A percentile compares a stretch with the other conserved stretches of the same genome.
These are phyloP conservation scores for Pyrrhia umbra DNA, from an alignment of 2,888 invertebrate species.

Conservation along the genomic window DNA sequence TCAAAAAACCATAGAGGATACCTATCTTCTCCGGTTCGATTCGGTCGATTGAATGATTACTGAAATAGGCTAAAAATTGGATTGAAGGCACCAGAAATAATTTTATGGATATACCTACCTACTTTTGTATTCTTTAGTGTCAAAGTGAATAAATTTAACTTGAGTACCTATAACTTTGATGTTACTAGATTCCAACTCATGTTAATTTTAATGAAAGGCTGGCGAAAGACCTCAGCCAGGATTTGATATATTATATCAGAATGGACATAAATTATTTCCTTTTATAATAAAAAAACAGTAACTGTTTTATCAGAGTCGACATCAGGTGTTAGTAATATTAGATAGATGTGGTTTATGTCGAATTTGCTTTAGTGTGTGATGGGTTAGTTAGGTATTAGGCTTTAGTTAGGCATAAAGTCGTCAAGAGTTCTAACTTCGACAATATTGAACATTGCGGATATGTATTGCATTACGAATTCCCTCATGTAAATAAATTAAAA, in stretches of 20 bases:
- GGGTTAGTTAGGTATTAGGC: no score
- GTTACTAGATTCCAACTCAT: constrained; percentile 15
- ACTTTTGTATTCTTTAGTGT: constrained; percentile 17
- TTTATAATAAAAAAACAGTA: no score
- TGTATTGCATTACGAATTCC: neutral
- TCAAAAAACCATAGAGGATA: constrained; percentile 40
- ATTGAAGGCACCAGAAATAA: constrained; percentile 9
- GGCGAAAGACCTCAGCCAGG: constrained; percentile 43
- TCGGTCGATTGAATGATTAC: constrained; percentile 31
- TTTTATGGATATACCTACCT: constrained; percentile 4
- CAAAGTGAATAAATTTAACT: constrained; percentile 5
- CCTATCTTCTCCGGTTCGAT: constrained; percentile 18
- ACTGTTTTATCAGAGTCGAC: no score
- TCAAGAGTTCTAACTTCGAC: neutral
- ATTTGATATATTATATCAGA: constrained; percentile 18
- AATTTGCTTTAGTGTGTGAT: no score
- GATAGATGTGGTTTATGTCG: no score
- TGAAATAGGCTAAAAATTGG: constrained; percentile 27
- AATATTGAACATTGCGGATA: neutral
- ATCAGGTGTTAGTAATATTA: no score
- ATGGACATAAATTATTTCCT: no score
- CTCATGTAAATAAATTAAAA: neutral
- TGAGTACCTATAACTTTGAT: neutral
- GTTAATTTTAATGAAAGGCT: constrained; percentile 37
- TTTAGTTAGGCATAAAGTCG: neutral